phyloP scores from a whole-genome alignment of 1,140 invertebrate genomes.

The Rhagoletis pomonella region DNA sequence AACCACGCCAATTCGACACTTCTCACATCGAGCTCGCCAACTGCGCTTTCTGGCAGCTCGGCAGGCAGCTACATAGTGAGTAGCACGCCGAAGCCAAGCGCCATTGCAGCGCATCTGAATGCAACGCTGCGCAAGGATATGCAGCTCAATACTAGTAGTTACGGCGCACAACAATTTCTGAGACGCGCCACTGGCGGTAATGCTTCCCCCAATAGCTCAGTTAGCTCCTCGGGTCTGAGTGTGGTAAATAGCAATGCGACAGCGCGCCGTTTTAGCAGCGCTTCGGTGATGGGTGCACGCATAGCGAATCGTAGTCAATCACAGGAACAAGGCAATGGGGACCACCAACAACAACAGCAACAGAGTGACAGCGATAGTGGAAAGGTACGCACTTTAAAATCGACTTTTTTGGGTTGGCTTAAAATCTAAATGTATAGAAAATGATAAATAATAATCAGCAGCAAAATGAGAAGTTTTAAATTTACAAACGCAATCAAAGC shows the following conservation, averaged over 20 bases:
- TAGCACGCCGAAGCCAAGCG: slow-evolving; percentile 58
- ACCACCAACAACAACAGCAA: slow-evolving; percentile 58
- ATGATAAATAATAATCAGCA: slow-evolving; percentile 13
- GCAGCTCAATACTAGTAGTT: slow-evolving; percentile 62
- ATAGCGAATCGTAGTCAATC: slow-evolving; percentile 59
- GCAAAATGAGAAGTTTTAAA: not conserved
- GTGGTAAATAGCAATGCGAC: slow-evolving; percentile 55
- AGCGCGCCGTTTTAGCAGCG: slow-evolving; percentile 68
- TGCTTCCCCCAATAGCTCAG: not conserved
- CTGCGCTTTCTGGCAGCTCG: slow-evolving; percentile 29
- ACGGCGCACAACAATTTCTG: slow-evolving; percentile 57
- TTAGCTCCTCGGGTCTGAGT: slow-evolving; percentile 53
- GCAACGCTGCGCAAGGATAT: slow-evolving; percentile 69
- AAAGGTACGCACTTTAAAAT: slow-evolving; percentile 82
- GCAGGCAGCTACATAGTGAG: slow-evolving; percentile 56
- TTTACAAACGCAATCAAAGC: not conserved
- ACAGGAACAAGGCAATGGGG: slow-evolving; percentile 52
- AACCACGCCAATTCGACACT: not conserved
- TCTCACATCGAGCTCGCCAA: not conserved
- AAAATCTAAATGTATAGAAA: slow-evolving; percentile 71
- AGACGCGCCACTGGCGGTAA: slow-evolving; percentile 55
- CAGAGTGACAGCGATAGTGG: slow-evolving; percentile 75
- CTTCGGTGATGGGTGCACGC: slow-evolving; percentile 62
- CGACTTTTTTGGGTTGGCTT: slow-evolving; percentile 81
- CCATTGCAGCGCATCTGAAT: slow-evolving; percentile 68